These are phyloP conservation scores for Drosophila pseudotalamancana DNA, from an alignment of 2,888 invertebrate species.

Conservation along the genomic window DNA sequence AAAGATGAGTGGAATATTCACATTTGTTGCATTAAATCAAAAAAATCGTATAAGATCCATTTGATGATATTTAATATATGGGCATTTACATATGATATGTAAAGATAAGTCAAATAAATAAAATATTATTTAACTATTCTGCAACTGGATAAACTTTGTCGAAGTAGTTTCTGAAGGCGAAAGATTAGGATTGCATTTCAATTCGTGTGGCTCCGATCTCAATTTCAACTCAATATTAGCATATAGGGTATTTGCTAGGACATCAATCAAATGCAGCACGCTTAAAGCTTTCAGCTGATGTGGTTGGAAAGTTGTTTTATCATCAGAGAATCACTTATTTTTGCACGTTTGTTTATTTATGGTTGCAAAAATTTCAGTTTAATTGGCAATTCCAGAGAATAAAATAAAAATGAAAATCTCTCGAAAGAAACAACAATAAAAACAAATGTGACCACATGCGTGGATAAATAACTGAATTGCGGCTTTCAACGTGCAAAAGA, in stretches of 20 bases:
- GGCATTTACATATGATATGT: no score
- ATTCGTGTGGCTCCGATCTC: no score
- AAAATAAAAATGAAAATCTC: slow-evolving; percentile 4
- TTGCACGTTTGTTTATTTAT: slow-evolving; percentile 41
- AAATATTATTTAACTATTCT: no score
- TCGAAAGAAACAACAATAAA: slow-evolving; percentile 1
- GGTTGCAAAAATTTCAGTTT: slow-evolving; percentile 61
- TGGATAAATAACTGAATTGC: slow-evolving; percentile 44
- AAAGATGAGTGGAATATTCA: no score
- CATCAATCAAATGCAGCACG: neutral
- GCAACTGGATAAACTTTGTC: no score
- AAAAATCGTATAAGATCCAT: no score
- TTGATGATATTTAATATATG: no score
- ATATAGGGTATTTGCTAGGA: neutral
- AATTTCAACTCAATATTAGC: neutral
- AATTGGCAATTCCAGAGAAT: slow-evolving; percentile 63
- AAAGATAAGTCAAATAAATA: no score
- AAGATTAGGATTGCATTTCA: no score
- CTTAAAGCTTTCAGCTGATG: neutral
- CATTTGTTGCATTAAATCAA: no score
- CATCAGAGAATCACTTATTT: slow-evolving; percentile 22
- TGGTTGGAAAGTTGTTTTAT: slow-evolving; percentile 14
- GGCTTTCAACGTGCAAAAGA: slow-evolving; percentile 10
- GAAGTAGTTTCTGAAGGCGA: no score
- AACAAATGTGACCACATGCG: neutral